Percentiles rank a stretch among this genome's conserved stretches.
Evolutionary conservation across 2,113 vertebrate species (phyloP).

Genomic region (Loxodonta africana): DNA sequence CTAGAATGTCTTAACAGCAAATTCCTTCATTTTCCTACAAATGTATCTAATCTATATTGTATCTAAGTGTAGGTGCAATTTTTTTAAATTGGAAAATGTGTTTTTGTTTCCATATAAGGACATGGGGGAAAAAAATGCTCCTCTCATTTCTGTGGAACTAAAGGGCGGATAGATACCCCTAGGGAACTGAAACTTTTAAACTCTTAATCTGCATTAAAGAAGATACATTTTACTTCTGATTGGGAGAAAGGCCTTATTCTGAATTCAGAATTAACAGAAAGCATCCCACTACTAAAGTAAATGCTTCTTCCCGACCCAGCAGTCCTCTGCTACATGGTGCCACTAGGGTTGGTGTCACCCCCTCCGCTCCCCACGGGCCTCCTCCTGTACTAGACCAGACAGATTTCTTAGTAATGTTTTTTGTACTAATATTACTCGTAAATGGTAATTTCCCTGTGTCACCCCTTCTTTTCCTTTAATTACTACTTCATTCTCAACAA

Average conservation of each 20-base stretch:
- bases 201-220: background rate
- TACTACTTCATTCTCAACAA: too few relatives aligned
- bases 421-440: too few relatives aligned
- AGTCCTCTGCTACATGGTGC: background rate
- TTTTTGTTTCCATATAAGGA: background rate
- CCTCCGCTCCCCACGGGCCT: too few relatives aligned
- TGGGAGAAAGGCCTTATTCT: background rate
- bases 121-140: background rate
- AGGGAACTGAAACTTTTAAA: background rate
- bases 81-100: background rate
- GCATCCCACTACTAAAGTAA: background rate
- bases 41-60: background rate
- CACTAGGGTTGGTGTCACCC: too few relatives aligned
- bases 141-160: background rate
- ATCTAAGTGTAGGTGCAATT: background rate
- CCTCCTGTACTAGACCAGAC: too few relatives aligned
- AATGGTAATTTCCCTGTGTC: too few relatives aligned
- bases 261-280: constrained; percentile 13
- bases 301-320: background rate
- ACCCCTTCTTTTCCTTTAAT: too few relatives aligned
- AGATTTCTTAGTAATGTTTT: too few relatives aligned
- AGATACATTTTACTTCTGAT: background rate
- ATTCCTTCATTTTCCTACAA: constrained; percentile 37
- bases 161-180: background rate
- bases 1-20: background rate